These are phyloP conservation scores for Leucoraja erinaceus DNA, from an alignment of 2,113 vertebrate species.

Conservation along the genomic window DNA sequence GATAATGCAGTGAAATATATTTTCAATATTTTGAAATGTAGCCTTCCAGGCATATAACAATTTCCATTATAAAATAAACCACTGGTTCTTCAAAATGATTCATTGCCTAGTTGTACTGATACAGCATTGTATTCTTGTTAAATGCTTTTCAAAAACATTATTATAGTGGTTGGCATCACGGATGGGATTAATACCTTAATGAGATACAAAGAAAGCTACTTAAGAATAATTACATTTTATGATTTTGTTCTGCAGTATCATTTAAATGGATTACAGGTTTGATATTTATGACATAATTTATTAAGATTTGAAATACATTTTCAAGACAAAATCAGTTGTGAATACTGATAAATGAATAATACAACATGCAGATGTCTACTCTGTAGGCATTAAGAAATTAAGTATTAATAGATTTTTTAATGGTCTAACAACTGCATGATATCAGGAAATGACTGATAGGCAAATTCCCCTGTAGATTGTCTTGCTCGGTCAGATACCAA, in stretches of 20 bases:
- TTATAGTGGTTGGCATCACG: background rate
- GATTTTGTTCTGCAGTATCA: constrained; percentile 21
- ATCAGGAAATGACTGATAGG: background rate
- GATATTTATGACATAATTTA: constrained; percentile 24
- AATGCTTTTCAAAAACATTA: constrained; percentile 35
- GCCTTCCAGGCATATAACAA: constrained; percentile 37
- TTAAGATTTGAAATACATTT: constrained; percentile 23
- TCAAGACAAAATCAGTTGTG: constrained; percentile 10
- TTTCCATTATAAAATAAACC: constrained; percentile 38
- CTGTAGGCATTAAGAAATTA: background rate
- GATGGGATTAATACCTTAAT: constrained; percentile 32
- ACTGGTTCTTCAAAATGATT: constrained; percentile 25
- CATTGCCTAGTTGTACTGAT: constrained; percentile 33
- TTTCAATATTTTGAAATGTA: constrained; percentile 36
- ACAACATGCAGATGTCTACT: background rate
- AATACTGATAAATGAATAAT: constrained; percentile 21
- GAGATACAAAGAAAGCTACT: constrained; percentile 35
- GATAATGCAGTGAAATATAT: constrained; percentile 23
- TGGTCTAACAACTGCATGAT: background rate
- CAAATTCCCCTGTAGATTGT: background rate
- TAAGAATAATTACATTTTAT: constrained; percentile 36
- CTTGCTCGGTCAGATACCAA: background rate
- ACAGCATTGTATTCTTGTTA: constrained; percentile 34
- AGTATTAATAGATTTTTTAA: background rate
- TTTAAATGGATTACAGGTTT: constrained; percentile 37